These are phyloP conservation scores for Zele albiditarsus DNA, from an alignment of 2,888 invertebrate genomes.

Conservation along the genomic window DNA sequence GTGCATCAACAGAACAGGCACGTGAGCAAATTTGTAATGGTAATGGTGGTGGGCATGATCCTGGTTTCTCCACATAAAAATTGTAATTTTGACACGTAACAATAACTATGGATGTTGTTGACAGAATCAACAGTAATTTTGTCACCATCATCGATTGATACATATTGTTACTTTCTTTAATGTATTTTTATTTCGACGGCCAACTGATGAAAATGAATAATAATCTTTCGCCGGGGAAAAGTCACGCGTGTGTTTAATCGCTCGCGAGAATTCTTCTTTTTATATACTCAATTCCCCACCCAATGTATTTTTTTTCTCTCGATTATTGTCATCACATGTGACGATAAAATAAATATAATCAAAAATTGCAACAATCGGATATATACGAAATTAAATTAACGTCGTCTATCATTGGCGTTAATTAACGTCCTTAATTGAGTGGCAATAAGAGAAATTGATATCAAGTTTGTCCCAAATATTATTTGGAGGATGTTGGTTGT, in stretches of 20 bases:
- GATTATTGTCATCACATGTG: background rate
- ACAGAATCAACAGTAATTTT: conserved; percentile 14
- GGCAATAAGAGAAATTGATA: background rate
- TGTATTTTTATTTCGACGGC: background rate
- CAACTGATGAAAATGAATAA: background rate
- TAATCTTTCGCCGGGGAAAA: conserved; percentile 2
- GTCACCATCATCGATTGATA: background rate
- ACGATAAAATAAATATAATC: background rate
- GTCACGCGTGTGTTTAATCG: conserved; percentile 9
- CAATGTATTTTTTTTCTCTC: background rate
- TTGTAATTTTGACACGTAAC: conserved; percentile 28
- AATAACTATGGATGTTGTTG: background rate
- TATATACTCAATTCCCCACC: conserved; percentile 18
- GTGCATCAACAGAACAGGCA: conserved; percentile 69
- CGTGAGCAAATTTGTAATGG: conserved; percentile 74
- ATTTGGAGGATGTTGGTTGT: background rate
- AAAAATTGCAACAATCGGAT: background rate
- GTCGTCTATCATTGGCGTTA: background rate
- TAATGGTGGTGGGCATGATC: conserved; percentile 76
- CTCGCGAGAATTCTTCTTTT: background rate
- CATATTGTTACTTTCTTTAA: background rate
- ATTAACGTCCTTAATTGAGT: background rate
- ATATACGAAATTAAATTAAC: background rate
- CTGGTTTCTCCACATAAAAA: conserved; percentile 61
- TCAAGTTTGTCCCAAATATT: background rate